Base-by-base conservation (phyloP, 1,140 invertebrate genomes). In the Brachionus sp. region DNA sequence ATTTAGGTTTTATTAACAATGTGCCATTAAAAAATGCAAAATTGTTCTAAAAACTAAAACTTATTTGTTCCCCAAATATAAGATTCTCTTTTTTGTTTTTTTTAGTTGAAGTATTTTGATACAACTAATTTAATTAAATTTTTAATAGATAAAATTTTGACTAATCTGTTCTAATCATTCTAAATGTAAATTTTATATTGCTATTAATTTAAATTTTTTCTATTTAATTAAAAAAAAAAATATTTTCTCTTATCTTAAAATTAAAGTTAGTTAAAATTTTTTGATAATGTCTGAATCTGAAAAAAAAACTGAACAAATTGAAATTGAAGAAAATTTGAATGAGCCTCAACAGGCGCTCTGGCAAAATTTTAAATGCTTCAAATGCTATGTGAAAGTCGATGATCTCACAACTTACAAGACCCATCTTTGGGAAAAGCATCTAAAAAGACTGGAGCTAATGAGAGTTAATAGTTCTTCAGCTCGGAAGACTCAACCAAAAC, bases 321-420 rank as follows among this genome's bases (percentile, higher is more conserved):
- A 33, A 66, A 66, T 35, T 5, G 33, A 33, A n/a, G 9, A 13
- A 12, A 66, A 33, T n/a, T 57, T 23, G 5, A 57, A 57, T 57
- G 2, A n/a, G 16, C 29, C 66, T 37, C 35, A 70, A n/a, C 33
- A 70, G 16, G 35, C n/a, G 10, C 9, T 70, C 0, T 19, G 37
- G n/a, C 29, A 70, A 70, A 70, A 70, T 16, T 75, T 75, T 35
- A 75, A 75, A 10, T 75, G 70, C 44, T 44, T 29, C 44, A 75
- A 75, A 46, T 75, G 70, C 25, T 75, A 10, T 25, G 25, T 75
- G 4, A n/a, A 23, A 2, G 19, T 46, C 3, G 42, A 75, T 9
- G 23, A 46, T 75, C n/a, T 75, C 23, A 75, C 46, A 75, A 19
- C 25, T 1, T 46, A 44, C 19, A 75, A 75, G 13, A n/a, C 70